Evolutionary conservation across 2,888 invertebrate genomes (phyloP).

Genomic region (Drosophila ustulata): DNA sequence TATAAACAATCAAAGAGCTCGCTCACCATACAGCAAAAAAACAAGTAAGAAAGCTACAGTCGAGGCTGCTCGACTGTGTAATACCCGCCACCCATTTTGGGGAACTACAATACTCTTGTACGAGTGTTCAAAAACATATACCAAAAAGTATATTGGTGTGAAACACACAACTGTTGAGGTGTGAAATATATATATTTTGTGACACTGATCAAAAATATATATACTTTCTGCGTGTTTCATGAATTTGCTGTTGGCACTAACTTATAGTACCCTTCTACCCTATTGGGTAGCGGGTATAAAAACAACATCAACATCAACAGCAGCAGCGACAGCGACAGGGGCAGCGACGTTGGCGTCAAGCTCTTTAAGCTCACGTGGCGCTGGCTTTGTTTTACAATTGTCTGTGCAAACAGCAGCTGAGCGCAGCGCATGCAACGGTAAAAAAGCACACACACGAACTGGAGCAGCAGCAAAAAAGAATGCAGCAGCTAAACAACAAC

Average conservation of each 20-base stretch:
- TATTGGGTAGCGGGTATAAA: neutral
- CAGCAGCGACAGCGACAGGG: neutral
- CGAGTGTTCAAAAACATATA: too few relatives aligned
- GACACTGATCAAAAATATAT: too few relatives aligned
- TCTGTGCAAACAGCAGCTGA: conserved; percentile 49
- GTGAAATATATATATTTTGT: too few relatives aligned
- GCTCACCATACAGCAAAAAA: neutral
- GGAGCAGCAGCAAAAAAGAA: conserved; percentile 8
- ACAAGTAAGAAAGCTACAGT: neutral
- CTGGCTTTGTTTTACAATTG: conserved; percentile 60
- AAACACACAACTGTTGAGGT: too few relatives aligned
- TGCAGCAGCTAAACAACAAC: conserved; percentile 30
- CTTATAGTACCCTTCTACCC: too few relatives aligned
- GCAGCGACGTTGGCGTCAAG: conserved; percentile 23
- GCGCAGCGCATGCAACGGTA: conserved; percentile 17
- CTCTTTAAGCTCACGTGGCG: conserved; percentile 54
- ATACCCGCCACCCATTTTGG: too few relatives aligned
- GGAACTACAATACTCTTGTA: too few relatives aligned
- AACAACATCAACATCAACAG: conserved; percentile 28
- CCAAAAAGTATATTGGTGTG: too few relatives aligned
- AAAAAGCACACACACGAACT: conserved; percentile 37
- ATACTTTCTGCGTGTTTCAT: too few relatives aligned
- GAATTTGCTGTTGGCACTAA: too few relatives aligned
- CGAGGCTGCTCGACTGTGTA: too few relatives aligned
- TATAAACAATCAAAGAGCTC: conserved; percentile 49